phyloP scores from a whole-genome alignment of 2,888 invertebrate genomes.

The Drosophila limbata region DNA sequence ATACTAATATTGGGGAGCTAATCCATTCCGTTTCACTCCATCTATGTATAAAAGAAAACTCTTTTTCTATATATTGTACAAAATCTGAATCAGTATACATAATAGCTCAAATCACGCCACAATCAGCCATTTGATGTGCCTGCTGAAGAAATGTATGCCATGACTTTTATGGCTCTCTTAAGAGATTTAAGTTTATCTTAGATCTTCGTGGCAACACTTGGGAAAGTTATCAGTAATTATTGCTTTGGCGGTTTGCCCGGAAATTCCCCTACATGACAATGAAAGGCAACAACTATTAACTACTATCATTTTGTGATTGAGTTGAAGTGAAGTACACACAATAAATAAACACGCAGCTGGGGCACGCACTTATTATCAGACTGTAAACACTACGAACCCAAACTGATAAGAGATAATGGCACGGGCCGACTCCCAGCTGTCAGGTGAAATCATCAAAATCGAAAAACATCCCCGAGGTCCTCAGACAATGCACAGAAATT shows the following conservation, averaged over 20 bases:
- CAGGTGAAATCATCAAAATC: slow-evolving; percentile 43
- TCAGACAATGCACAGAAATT: background rate
- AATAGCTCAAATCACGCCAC: slow-evolving; percentile 34
- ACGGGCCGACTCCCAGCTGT: slow-evolving; percentile 39
- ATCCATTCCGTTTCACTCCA: no score
- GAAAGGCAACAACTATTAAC: slow-evolving; percentile 10
- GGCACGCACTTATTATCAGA: slow-evolving; percentile 53
- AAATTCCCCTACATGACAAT: slow-evolving; percentile 25
- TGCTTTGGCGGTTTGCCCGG: slow-evolving; percentile 8
- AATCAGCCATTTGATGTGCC: slow-evolving; percentile 38
- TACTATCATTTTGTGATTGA: slow-evolving; percentile 22
- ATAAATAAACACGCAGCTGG: slow-evolving; percentile 47
- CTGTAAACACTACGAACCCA: slow-evolving; percentile 40
- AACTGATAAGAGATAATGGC: slow-evolving; percentile 62
- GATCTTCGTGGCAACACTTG: slow-evolving; percentile 16
- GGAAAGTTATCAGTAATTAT: slow-evolving; percentile 17
- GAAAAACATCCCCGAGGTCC: slow-evolving; percentile 9
- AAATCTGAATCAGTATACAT: slow-evolving; percentile 27
- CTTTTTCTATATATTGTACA: background rate
- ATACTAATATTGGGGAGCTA: background rate
- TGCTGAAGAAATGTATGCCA: slow-evolving; percentile 38
- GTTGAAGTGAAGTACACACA: slow-evolving; percentile 13
- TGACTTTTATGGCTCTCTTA: slow-evolving; percentile 41
- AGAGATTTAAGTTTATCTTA: slow-evolving; percentile 28
- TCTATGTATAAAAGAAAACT: no score